phyloP scores from a whole-genome alignment of 2,888 invertebrate genomes.

The Zaprionus bogoriensis region DNA sequence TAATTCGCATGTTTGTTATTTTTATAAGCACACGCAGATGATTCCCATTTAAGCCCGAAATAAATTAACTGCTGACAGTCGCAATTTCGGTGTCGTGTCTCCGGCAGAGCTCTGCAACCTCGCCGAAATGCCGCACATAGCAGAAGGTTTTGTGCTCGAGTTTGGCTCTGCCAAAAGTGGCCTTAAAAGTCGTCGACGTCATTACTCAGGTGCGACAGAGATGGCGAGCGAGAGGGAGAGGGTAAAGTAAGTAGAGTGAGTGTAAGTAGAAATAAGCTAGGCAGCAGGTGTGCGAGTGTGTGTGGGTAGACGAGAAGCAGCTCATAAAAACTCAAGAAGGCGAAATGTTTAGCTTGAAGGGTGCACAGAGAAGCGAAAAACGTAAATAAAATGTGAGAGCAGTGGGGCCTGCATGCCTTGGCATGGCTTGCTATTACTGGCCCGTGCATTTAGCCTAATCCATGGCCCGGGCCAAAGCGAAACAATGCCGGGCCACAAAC shows the following conservation, averaged over 20 bases:
- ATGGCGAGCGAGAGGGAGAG: neutral
- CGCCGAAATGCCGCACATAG: neutral
- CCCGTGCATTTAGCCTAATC: conserved; percentile 70
- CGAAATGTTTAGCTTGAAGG: conserved; percentile 68
- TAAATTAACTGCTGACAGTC: neutral
- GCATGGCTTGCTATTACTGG: conserved; percentile 8
- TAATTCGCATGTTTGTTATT: neutral
- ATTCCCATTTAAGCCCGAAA: neutral
- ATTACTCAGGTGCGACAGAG: conserved; percentile 13
- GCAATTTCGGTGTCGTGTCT: neutral
- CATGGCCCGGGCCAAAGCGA: conserved; percentile 61
- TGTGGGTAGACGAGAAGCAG: conserved; percentile 59
- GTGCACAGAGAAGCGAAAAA: conserved; percentile 30
- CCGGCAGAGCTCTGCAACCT: neutral
- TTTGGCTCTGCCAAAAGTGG: conserved; percentile 20
- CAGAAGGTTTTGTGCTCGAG: conserved; percentile 3
- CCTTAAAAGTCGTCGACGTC: conserved; percentile 30
- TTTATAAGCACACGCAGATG: neutral
- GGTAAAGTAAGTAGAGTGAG: too few relatives aligned
- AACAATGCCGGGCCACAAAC: conserved; percentile 30
- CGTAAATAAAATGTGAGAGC: conserved; percentile 5
- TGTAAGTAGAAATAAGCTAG: conserved; percentile 51
- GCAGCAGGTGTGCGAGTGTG: conserved; percentile 46
- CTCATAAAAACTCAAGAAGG: conserved; percentile 70
- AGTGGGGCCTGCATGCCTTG: conserved; percentile 39